Evolutionary conservation across 2,888 invertebrate genomes (phyloP), one percentile per base, ranked within the genome.

Genomic region (Allacma fusca): DNA sequence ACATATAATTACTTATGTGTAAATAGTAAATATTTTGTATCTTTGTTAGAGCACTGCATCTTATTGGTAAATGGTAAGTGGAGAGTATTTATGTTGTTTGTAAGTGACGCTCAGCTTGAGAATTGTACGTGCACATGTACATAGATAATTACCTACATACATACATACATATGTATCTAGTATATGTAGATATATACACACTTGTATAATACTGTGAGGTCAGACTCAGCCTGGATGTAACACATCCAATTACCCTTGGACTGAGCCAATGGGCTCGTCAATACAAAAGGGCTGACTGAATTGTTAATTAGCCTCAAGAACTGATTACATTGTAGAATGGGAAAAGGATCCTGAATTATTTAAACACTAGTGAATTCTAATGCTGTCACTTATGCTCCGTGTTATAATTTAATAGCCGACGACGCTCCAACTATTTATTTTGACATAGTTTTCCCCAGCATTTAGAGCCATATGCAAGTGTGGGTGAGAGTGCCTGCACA

Each of bases 281-380:
- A 50, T 50, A 50, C 50, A 50, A 50, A 19, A 50, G 16, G 50
- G 16, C 16, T 50, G 50, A n/a, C 50, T 50, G 50, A 50, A 50
- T 50, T 50, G 50, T 50, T 50, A 50, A 50, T 50, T 50, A 50
- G 16, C 50, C 50, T n/a, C 2, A 50, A n/a, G 50, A 50, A 50
- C 50, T 50, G 50, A 50, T 50, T 50, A 50, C 50, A 50, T 50
- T 50, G 50, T 50, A 50, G 50, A 13, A n/a, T 19, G 50, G 50
- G 9, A 50, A 50, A 50, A 50, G 50, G 50, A n/a, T 34, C 50
- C 50, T 50, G 50, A 50, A 50, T 50, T 50, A 50, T 50, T 50
- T 50, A 50, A 50, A 50, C 50, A 50, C 50, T 50, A 50, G 50
- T 50, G 50, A 50, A 50, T 50, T 50, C 50, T 50, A 50, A 50